A percentile compares a stretch with the other conserved stretches of the same genome.
phyloP scores from a whole-genome alignment of 1,140 invertebrate species.

The Triops cancriformis region DNA sequence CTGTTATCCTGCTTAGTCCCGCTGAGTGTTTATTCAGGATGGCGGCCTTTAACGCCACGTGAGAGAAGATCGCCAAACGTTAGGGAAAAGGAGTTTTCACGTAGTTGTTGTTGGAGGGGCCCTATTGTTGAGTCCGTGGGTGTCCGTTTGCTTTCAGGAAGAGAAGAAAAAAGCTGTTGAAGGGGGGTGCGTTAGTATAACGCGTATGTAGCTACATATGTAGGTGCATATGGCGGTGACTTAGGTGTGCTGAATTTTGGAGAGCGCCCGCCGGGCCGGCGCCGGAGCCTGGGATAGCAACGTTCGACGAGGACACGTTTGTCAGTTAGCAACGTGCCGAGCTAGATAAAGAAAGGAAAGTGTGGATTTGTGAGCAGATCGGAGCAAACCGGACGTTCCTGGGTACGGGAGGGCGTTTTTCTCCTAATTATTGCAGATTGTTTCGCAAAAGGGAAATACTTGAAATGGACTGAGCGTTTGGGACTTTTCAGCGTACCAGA shows the following conservation, averaged over 20 bases:
- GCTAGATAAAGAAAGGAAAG: slow-evolving; percentile 6
- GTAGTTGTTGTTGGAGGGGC: not conserved
- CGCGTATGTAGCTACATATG: not conserved
- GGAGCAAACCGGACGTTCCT: not conserved
- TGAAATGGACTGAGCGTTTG: too few species aligned
- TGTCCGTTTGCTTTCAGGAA: not conserved
- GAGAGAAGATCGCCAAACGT: not conserved
- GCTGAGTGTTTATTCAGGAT: not conserved
- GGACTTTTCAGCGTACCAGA: too few species aligned
- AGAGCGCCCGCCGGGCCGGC: not conserved
- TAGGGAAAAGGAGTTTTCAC: not conserved
- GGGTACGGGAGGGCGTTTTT: not conserved
- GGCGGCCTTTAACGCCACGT: not conserved
- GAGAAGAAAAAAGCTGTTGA: not conserved
- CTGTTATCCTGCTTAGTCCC: not conserved
- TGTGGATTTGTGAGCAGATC: not conserved
- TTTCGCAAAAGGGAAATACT: not conserved
- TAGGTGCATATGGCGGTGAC: not conserved
- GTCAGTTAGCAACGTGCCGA: not conserved
- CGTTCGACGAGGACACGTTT: not conserved
- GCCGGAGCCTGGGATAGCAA: not conserved
- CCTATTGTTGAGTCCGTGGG: not conserved
- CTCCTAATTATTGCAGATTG: not conserved
- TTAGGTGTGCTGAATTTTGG: not conserved
- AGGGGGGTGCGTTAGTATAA: not conserved